A percentile compares a stretch with the other conserved stretches of the same genome.
Conservation (phyloP, 2,113 vertebrate genomes). For the Centropus bengalensis region DNA sequence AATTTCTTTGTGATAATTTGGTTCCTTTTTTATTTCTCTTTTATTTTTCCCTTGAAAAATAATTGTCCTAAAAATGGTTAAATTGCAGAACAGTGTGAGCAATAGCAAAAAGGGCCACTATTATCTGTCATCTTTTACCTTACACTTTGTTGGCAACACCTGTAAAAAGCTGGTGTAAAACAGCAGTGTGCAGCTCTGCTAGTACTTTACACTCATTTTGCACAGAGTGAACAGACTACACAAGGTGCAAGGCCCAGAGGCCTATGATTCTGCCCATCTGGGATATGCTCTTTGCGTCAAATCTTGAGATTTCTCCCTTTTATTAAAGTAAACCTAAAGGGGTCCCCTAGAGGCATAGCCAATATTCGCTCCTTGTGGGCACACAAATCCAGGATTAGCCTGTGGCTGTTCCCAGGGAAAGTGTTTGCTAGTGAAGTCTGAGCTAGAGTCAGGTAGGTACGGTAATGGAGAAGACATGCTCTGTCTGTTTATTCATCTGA, state of each 20-base stretch:
- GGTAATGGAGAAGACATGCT: background rate
- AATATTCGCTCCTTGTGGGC: conserved; percentile 50
- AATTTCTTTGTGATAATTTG: background rate
- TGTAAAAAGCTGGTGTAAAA: conserved; percentile 20
- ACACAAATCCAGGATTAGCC: conserved; percentile 30
- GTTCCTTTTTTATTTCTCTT: background rate
- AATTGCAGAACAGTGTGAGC: background rate
- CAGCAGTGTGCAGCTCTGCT: background rate
- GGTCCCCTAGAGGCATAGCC: conserved; percentile 47
- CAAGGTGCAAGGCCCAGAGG: conserved; percentile 57
- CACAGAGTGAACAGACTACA: conserved; percentile 7
- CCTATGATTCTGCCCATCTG: conserved; percentile 24
- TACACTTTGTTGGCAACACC: background rate
- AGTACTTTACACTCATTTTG: conserved; percentile 23
- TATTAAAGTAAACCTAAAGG: conserved; percentile 54
- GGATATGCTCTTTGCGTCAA: conserved; percentile 48
- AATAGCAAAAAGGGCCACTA: background rate
- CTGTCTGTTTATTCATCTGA: background rate
- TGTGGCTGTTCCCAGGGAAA: conserved; percentile 36
- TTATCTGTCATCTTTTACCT: background rate
- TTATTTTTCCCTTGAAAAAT: background rate
- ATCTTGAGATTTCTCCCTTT: conserved; percentile 50
- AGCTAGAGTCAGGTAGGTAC: background rate
- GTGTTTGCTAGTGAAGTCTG: background rate
- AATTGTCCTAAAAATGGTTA: background rate